Evolutionary conservation across 1,140 invertebrate genomes (phyloP).

Genomic region (Orius laevigatus): DNA sequence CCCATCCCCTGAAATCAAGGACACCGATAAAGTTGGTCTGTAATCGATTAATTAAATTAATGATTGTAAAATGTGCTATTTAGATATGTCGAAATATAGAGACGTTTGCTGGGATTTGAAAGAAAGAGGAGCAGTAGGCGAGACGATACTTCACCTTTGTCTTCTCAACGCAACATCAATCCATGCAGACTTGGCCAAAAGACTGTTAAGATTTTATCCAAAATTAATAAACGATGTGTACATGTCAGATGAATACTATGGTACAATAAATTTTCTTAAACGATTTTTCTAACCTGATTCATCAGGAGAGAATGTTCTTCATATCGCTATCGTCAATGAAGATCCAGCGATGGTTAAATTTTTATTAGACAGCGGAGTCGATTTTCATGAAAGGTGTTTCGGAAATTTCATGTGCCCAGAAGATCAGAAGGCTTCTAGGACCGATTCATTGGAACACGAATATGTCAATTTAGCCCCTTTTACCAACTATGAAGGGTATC

Average conservation of each 20-base stretch:
- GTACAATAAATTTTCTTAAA: constrained; percentile 30
- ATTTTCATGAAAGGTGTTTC: constrained; percentile 77
- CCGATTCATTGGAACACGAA: constrained; percentile 80
- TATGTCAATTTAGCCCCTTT: constrained; percentile 67
- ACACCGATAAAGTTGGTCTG: constrained; percentile 5
- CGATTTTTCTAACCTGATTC: neutral
- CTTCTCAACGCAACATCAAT: constrained; percentile 77
- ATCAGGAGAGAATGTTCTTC: constrained; percentile 72
- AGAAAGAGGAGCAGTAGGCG: constrained; percentile 86
- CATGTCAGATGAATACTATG: constrained; percentile 91
- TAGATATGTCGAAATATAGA: constrained; percentile 51
- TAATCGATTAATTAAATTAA: too few species aligned
- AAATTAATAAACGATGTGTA: constrained; percentile 94
- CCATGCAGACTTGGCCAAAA: constrained; percentile 83
- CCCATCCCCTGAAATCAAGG: constrained; percentile 17
- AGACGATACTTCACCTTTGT: constrained; percentile 87
- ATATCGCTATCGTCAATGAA: constrained; percentile 96
- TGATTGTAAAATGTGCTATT: neutral
- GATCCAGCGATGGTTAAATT: constrained; percentile 96
- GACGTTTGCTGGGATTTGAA: constrained; percentile 86
- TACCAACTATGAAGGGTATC: constrained; percentile 84
- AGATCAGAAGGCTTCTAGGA: constrained; percentile 83
- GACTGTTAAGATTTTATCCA: constrained; percentile 79
- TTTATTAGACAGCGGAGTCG: constrained; percentile 75
- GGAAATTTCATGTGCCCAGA: constrained; percentile 96